phyloP scores from a whole-genome alignment of 2,113 vertebrate genomes.

The Typhlomys cinereus region DNA sequence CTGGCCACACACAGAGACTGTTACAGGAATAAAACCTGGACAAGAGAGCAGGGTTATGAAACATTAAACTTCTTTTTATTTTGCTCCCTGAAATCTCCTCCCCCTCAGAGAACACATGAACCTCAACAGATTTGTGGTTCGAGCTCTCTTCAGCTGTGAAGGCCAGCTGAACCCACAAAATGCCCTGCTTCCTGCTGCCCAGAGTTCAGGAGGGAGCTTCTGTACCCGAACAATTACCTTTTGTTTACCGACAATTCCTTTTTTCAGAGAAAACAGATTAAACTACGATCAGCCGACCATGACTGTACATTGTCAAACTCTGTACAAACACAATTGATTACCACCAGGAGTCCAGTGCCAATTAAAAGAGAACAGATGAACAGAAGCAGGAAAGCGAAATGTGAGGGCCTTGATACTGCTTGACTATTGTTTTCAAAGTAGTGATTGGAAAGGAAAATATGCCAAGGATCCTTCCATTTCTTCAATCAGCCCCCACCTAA shows the following conservation, averaged over 20 bases:
- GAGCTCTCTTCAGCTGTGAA: constrained; percentile 81
- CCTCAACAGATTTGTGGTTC: constrained; percentile 48
- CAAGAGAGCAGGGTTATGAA: constrained; percentile 73
- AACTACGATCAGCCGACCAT: constrained; percentile 20
- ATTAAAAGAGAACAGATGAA: not conserved
- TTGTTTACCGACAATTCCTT: constrained; percentile 31
- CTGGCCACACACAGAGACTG: constrained; percentile 69
- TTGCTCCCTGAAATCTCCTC: constrained; percentile 65
- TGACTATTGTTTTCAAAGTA: not conserved
- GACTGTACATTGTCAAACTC: not conserved
- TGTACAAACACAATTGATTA: not conserved
- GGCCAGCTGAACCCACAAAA: constrained; percentile 81
- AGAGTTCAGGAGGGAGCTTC: constrained; percentile 73
- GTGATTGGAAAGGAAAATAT: not conserved
- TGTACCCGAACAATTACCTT: constrained; percentile 65
- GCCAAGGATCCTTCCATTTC: not conserved
- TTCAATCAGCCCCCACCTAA: not conserved
- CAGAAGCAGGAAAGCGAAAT: not conserved
- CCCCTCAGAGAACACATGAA: constrained; percentile 70
- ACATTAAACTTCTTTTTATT: constrained; percentile 77
- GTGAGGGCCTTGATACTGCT: no score
- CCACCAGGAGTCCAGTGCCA: not conserved
- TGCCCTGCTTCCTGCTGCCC: constrained; percentile 73
- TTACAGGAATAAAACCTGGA: constrained; percentile 79
- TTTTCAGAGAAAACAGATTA: constrained; percentile 42